Conservation (phyloP, 2,888 invertebrate genomes). For the Rapana venosa region DNA sequence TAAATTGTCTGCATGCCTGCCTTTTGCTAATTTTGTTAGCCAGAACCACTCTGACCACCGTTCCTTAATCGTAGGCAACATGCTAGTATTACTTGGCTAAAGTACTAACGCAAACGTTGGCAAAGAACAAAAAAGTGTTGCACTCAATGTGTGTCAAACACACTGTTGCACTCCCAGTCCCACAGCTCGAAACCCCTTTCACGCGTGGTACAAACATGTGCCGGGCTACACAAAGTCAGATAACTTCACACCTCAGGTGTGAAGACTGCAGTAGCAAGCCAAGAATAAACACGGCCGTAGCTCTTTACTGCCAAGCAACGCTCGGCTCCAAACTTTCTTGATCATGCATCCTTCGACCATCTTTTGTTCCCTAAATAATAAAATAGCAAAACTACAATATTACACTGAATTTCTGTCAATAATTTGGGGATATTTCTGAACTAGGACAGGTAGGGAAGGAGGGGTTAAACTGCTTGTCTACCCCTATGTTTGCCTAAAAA, state of each 20-base stretch:
- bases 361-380: neutral
- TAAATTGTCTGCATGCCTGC: too few species aligned
- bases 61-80: too few species aligned
- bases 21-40: too few species aligned
- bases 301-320: slow-evolving; percentile 7
- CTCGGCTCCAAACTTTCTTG: slow-evolving; percentile 2
- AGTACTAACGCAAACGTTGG: too few species aligned
- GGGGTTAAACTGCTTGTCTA: neutral
- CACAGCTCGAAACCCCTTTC: neutral
- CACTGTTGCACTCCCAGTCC: neutral
- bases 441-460: slow-evolving; percentile 13
- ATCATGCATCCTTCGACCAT: neutral
- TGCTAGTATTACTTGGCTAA: too few species aligned
- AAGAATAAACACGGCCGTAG: slow-evolving; percentile 32
- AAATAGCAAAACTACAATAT: too few species aligned
- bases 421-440: neutral
- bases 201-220: slow-evolving; percentile 26
- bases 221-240: slow-evolving; percentile 39
- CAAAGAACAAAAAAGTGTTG: too few species aligned
- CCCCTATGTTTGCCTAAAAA: slow-evolving; percentile 34
- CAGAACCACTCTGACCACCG: too few species aligned
- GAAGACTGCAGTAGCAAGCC: slow-evolving; percentile 35
- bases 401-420: neutral
- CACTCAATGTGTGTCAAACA: neutral
- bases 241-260: slow-evolving; percentile 42